Evolutionary conservation across 2,888 invertebrate genomes (phyloP), one percentile per base, ranked within the genome.

Genomic region (Leptothorax acervorum): DNA sequence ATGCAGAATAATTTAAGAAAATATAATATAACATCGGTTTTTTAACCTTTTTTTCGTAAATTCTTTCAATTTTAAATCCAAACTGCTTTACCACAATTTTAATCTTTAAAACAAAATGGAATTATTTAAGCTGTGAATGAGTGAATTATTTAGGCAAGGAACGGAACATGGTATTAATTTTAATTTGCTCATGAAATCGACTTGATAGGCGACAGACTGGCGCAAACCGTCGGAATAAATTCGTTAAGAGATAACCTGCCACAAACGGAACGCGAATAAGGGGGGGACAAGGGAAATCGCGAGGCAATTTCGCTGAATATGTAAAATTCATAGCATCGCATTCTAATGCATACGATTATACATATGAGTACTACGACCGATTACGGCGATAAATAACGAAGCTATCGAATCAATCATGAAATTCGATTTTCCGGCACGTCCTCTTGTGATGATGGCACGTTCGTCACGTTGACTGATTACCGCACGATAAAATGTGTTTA

Each of bases 251-350:
- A 57, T 57, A 63, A n/a, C 28, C 12, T 28, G n/a, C 31, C 51
- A 45, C 53, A 18, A 48, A 76, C 35, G 74, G 65, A 66, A 68
- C 35, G 51, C 23, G 4, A 76, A 82, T 57, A 35, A 35, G 35
- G 35, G 35, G 6, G 35, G 35, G 18, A 8, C 74, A 53, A 63
- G 76, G 23, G 23, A 1, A 23, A 11, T n/a, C 31, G 73, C n/a
- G 23, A 63, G 15, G 15, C 23, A 35, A 83, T 83, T 83, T 18
- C 60, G 65, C n/a, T 82, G 55, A 87, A 85, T 85, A 85, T 84
- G 68, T 68, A 84, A 86, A 86, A 84, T 57, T 65, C 53, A 68
- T 81, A 48, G 51, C 15, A 48, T 12, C 70, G 51, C 11, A 70
- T 35, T 65, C 51, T 55, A 62, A 79, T 55, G 53, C 48, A 79